Evolutionary conservation across 2,888 invertebrate genomes (phyloP).

Genomic region (Eugnorisma glareosa): DNA sequence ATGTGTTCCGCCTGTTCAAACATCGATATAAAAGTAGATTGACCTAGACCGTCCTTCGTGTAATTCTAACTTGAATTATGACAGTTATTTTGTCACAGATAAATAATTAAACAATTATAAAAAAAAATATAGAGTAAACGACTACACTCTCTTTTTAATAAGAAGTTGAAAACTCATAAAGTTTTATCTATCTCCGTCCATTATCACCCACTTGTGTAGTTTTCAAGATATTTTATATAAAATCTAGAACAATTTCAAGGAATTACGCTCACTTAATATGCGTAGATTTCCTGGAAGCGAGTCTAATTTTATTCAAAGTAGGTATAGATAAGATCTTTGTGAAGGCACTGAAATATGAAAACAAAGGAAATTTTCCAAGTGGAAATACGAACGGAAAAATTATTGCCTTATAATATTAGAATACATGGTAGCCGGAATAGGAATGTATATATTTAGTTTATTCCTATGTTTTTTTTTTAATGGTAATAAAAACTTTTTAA

Average conservation of each 20-base stretch:
- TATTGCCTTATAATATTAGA: background rate
- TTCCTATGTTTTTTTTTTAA: too few species aligned
- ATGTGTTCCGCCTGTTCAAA: background rate
- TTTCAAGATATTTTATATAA: slow-evolving; percentile 18
- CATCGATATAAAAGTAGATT: background rate
- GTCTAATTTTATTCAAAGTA: slow-evolving; percentile 50
- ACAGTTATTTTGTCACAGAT: background rate
- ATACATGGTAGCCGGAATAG: background rate
- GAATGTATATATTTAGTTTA: background rate
- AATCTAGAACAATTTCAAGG: slow-evolving; percentile 27
- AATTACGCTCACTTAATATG: slow-evolving; percentile 24
- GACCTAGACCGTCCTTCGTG: background rate
- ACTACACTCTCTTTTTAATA: background rate
- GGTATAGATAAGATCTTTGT: slow-evolving; percentile 27
- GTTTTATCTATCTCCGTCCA: background rate
- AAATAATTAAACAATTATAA: background rate
- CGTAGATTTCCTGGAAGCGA: slow-evolving; percentile 12
- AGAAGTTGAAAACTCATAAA: background rate
- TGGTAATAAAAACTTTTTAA: too few species aligned
- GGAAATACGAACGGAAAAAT: background rate
- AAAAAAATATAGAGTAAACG: background rate
- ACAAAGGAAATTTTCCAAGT: slow-evolving; percentile 17
- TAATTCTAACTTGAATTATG: background rate
- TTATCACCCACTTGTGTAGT: slow-evolving; percentile 7
- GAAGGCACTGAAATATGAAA: slow-evolving; percentile 39